Conservation (phyloP, 2,797 vertebrate species). For the Danio albolineatus region DNA sequence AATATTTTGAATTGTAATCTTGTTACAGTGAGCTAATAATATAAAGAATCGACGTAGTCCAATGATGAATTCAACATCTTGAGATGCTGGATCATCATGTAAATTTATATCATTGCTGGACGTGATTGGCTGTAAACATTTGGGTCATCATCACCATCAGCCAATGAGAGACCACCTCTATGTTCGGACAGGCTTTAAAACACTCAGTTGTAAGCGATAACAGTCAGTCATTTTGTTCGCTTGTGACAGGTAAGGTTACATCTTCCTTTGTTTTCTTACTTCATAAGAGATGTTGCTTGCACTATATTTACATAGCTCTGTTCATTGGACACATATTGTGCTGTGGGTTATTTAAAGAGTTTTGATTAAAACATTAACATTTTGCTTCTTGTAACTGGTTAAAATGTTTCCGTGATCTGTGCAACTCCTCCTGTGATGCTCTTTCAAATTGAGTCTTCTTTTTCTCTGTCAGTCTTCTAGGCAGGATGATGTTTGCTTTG, state of each 20-base stretch:
- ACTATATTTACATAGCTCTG: no score
- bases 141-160: no score
- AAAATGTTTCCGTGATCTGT: no score
- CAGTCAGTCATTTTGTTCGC: no score
- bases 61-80: no score
- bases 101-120: neutral
- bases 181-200: constrained; percentile 21
- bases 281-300: no score
- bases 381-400: no score
- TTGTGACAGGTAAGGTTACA: no score
- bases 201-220: constrained; percentile 18
- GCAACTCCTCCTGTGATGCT: neutral
- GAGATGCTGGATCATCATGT: neutral
- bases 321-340: neutral
- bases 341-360: no score
- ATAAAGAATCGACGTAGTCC: neutral
- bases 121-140: constrained; percentile 25
- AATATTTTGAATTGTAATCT: neutral
- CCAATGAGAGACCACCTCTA: constrained; percentile 24
- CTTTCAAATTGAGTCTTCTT: neutral
- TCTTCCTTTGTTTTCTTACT: no score
- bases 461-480: neutral
- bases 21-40: neutral
- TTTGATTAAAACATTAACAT: no score
- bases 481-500: constrained; percentile 63